Evolutionary conservation across 2,888 invertebrate genomes (phyloP), one percentile per base, ranked within the genome.

Genomic region (Polyploca ridens): DNA sequence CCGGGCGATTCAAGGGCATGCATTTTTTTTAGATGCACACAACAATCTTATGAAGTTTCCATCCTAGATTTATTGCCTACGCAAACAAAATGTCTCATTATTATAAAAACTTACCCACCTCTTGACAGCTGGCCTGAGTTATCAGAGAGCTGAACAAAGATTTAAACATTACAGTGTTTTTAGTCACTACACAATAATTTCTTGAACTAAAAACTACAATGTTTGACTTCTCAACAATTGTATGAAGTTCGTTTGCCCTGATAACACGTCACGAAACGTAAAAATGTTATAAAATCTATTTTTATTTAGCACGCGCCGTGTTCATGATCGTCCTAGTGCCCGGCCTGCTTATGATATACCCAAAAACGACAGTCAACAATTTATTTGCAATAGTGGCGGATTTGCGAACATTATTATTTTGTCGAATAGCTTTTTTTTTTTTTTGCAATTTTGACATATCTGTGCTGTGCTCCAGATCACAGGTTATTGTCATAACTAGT

Each of bases 51-150:
- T 44, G 58, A 33, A 13, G 60, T 57, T 69, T 68, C 64, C 66
- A 63, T 61, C 67, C 65, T 66, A 67, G 74, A 67, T 60, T 66
- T 62, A 63, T 11, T 65, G 58, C 60, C 57, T 27, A 27, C 1
- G 27, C 44, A 63, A 66, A 66, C 63, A 67, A 63, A 58, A 67
- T 62, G 70, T 62, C 60, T 63, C 68, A 72, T 73, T 66, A 63
- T 63, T 74, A 68, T 69, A 81, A 88, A 93, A 94, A 96, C 96
- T 96, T 96, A 96, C 96, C 96, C 94, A 96, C 96, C 96, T 96
- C 96, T 96, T 96, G 96, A 95, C 96, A 96, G 93, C 95, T 95
- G 90, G 95, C 96, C 91, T 95, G 94, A 86, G 95, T 93, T 85
- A 96, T 90, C 87, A 96, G 89, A 90, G 94, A 94, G 89, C 94